A percentile compares a stretch with the other conserved stretches of the same genome.
Evolutionary conservation across 2,113 vertebrate species (phyloP).

Genomic region (Poicephalus meyeri): DNA sequence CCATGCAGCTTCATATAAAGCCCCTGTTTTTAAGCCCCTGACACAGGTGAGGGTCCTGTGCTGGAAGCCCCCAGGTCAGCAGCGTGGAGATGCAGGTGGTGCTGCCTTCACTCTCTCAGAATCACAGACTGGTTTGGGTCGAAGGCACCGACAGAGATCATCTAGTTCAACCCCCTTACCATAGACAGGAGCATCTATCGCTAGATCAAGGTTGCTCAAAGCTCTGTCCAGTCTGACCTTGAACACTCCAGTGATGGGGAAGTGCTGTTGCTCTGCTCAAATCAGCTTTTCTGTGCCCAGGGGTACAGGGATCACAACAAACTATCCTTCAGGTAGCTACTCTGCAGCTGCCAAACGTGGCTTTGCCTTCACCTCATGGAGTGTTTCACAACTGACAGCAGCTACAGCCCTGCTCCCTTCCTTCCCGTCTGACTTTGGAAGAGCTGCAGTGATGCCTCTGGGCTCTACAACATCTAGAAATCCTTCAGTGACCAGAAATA

Average conservation of each 20-base stretch:
- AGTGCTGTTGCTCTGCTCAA: background rate
- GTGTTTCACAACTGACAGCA: background rate
- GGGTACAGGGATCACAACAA: background rate
- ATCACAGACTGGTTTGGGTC: background rate
- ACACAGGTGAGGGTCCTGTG: background rate
- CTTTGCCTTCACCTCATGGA: background rate
- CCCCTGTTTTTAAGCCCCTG: background rate
- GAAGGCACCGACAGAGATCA: background rate
- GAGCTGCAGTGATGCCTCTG: background rate
- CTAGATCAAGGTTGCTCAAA: background rate
- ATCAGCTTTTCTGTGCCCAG: background rate
- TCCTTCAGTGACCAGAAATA: background rate
- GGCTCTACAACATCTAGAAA: background rate
- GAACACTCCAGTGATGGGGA: background rate
- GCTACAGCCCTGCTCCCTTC: background rate
- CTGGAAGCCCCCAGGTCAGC: background rate
- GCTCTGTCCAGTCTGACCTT: background rate
- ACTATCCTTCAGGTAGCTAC: background rate
- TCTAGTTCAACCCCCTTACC: background rate
- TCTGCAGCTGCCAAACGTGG: background rate
- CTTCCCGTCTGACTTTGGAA: background rate
- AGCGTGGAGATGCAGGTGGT: background rate
- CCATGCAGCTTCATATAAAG: background rate
- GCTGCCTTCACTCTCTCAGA: background rate
- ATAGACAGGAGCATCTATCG: background rate